phyloP scores from a whole-genome alignment of 2,797 vertebrate genomes.

The Schizopygopsis malacanthus region DNA sequence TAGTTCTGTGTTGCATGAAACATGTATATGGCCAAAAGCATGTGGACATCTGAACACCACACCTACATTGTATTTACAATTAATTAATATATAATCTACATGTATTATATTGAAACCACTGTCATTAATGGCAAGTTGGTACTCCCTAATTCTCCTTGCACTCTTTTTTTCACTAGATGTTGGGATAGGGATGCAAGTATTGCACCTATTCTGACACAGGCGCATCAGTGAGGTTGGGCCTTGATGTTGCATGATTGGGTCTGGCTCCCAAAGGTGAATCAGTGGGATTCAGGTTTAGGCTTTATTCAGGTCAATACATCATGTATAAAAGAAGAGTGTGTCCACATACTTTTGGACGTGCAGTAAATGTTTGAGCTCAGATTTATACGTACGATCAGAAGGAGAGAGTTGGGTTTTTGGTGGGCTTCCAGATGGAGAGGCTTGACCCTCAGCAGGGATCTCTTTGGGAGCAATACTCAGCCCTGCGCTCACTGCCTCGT shows the following conservation, averaged over 20 bases:
- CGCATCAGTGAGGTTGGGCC: not conserved
- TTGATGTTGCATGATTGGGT: not conserved
- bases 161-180: not conserved
- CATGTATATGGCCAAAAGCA: not conserved
- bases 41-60: not conserved
- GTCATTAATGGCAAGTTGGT: not conserved
- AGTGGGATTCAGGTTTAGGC: not conserved
- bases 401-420: constrained; percentile 78
- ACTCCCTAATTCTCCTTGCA: not conserved
- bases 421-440: constrained; percentile 74
- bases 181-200: not conserved
- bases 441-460: constrained; percentile 82
- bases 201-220: not conserved
- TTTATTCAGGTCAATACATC: not conserved
- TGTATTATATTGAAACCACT: not conserved
- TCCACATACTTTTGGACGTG: constrained; percentile 9
- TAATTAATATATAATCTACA: not conserved
- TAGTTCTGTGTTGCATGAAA: not conserved
- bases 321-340: not conserved
- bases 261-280: not conserved
- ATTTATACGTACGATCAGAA: constrained; percentile 74
- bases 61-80: not conserved
- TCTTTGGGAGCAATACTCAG: constrained; percentile 88
- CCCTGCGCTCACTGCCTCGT: constrained; percentile 93
- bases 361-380: not conserved